phyloP scores from a whole-genome alignment of 1,140 invertebrate species.

The Grapholita molesta region DNA sequence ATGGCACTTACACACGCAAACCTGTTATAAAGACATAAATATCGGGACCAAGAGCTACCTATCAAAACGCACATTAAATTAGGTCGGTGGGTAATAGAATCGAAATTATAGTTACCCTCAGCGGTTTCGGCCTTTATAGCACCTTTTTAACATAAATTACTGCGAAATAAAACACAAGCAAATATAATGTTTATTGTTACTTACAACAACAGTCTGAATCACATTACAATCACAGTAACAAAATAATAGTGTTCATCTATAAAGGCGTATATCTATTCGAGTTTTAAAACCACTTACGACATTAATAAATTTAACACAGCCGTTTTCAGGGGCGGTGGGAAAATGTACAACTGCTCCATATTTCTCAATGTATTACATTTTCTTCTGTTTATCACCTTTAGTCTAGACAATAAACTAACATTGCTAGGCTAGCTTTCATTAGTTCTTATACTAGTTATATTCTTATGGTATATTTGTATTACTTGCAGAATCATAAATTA shows the following conservation, averaged over 20 bases:
- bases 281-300: neutral
- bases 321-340: constrained; percentile 6
- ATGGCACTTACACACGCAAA: constrained; percentile 53
- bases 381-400: constrained; percentile 4
- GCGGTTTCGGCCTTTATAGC: neutral
- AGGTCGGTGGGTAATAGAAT: constrained; percentile 18
- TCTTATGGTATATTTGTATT: neutral
- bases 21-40: constrained; percentile 64
- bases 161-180: constrained; percentile 14
- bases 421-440: neutral
- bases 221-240: neutral
- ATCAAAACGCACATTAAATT: constrained; percentile 36
- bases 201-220: neutral
- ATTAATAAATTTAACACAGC: neutral
- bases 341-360: constrained; percentile 2
- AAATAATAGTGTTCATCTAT: neutral
- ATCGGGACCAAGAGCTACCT: constrained; percentile 26
- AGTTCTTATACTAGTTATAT: neutral
- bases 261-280: neutral
- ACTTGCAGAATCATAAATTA: neutral
- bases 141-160: neutral
- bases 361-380: neutral
- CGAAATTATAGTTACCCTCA: neutral
- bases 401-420: constrained; percentile 9
- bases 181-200: neutral